Conservation (phyloP, 2,888 invertebrate genomes). For the Cantharis rufa region DNA sequence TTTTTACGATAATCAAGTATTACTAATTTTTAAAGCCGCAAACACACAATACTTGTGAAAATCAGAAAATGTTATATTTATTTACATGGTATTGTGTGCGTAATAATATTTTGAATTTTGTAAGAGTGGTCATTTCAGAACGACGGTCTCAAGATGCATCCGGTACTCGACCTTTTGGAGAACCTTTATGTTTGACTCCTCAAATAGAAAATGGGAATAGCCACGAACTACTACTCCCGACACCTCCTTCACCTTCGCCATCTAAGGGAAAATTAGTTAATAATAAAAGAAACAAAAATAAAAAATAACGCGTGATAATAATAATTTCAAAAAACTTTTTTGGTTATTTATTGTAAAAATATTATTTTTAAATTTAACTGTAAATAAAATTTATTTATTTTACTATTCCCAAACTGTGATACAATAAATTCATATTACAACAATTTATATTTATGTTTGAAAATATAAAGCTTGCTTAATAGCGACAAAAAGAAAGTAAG, state of each 20-base stretch:
- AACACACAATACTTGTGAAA: not conserved
- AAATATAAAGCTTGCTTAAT: not conserved
- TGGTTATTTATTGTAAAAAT: not conserved
- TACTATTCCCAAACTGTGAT: slow-evolving; percentile 48
- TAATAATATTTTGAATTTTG: slow-evolving; percentile 2
- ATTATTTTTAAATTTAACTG: not conserved
- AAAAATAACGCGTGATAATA: slow-evolving; percentile 32
- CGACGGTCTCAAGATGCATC: slow-evolving; percentile 54
- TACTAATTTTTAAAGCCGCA: not conserved
- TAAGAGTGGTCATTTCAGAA: slow-evolving; percentile 47
- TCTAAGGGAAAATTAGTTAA: slow-evolving; percentile 44
- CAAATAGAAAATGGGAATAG: slow-evolving; percentile 54
- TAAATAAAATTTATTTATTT: slow-evolving; percentile 11
- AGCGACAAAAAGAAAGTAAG: slow-evolving; percentile 7
- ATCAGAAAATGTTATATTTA: not conserved
- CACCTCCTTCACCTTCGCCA: slow-evolving; percentile 48
- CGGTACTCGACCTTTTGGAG: slow-evolving; percentile 62
- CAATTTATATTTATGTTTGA: not conserved
- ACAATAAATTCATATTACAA: slow-evolving; percentile 41
- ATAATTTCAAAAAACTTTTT: not conserved
- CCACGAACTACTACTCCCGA: slow-evolving; percentile 39
- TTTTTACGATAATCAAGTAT: not conserved
- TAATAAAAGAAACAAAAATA: slow-evolving; percentile 39
- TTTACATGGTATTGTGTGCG: not conserved
- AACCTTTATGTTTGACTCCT: slow-evolving; percentile 69